Percentiles rank a stretch among this genome's conserved stretches.
phyloP scores from a whole-genome alignment of 2,113 vertebrate species.

The Sorex araneus region DNA sequence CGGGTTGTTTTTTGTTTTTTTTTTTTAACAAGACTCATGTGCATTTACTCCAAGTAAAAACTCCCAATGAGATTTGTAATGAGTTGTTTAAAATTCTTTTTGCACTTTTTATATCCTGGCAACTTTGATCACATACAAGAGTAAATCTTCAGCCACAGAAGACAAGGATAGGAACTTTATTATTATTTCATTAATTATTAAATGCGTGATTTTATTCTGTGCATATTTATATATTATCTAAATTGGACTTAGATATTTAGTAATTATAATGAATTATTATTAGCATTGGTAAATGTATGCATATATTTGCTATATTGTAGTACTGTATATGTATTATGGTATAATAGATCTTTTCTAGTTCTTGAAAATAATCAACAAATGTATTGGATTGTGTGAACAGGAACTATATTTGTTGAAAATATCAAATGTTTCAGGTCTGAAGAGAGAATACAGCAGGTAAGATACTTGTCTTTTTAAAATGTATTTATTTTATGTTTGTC shows the following conservation, averaged over 20 bases:
- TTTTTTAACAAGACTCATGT: slow-evolving; percentile 35
- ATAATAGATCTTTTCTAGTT: slow-evolving; percentile 18
- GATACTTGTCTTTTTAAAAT: no score
- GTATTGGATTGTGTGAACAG: not conserved
- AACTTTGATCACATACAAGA: not conserved
- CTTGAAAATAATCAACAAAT: slow-evolving; percentile 32
- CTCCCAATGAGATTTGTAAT: slow-evolving; percentile 40
- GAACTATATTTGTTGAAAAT: not conserved
- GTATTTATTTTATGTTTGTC: no score
- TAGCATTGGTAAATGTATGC: not conserved
- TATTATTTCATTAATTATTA: not conserved
- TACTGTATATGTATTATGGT: not conserved
- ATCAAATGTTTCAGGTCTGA: not conserved
- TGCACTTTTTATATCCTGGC: not conserved
- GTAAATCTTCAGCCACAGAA: slow-evolving; percentile 14
- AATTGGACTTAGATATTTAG: slow-evolving; percentile 19
- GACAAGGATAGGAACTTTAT: not conserved
- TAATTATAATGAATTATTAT: slow-evolving; percentile 24
- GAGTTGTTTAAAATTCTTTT: slow-evolving; percentile 45
- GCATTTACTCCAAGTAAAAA: slow-evolving; percentile 49
- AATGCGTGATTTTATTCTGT: no score
- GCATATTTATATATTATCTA: not conserved
- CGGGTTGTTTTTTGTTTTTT: no score
- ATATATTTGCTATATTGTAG: not conserved
- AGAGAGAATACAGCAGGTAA: not conserved